Percentiles rank a stretch among this genome's conserved stretches.
These are phyloP conservation scores for Penelope pileata DNA, from an alignment of 2,113 vertebrate species.

Conservation along the genomic window DNA sequence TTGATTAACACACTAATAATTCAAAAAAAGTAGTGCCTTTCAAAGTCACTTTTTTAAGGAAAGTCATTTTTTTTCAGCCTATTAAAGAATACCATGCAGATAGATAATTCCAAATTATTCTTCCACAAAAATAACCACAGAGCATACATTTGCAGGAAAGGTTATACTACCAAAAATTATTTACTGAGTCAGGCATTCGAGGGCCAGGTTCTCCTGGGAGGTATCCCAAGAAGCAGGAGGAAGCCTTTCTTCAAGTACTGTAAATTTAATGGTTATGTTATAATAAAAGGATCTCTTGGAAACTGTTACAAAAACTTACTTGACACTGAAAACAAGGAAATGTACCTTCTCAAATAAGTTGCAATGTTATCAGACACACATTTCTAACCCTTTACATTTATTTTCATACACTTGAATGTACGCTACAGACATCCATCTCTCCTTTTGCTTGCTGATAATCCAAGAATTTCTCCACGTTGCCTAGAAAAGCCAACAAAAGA, in stretches of 20 bases:
- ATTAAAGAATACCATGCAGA: neutral
- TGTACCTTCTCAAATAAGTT: neutral
- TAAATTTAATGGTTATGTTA: neutral
- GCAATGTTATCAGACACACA: neutral
- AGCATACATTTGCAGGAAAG: neutral
- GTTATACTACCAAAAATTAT: neutral
- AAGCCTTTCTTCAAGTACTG: neutral
- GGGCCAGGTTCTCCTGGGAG: neutral
- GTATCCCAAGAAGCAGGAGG: neutral
- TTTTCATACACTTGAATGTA: neutral
- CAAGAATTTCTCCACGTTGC: neutral
- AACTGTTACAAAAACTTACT: neutral
- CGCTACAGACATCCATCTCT: neutral
- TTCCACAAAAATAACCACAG: neutral
- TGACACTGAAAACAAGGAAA: neutral
- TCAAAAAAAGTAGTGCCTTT: neutral
- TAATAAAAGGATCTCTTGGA: neutral
- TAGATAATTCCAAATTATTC: neutral
- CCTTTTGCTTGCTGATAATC: neutral
- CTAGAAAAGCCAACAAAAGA: neutral
- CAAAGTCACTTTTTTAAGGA: neutral
- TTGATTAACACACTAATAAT: neutral
- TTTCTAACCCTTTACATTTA: neutral
- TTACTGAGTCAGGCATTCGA: constrained; percentile 19
- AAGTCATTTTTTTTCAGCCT: neutral